Percentiles rank a stretch among this genome's conserved stretches.
Evolutionary conservation across 2,888 invertebrate genomes (phyloP).

Genomic region (Coleophora flavipennella): DNA sequence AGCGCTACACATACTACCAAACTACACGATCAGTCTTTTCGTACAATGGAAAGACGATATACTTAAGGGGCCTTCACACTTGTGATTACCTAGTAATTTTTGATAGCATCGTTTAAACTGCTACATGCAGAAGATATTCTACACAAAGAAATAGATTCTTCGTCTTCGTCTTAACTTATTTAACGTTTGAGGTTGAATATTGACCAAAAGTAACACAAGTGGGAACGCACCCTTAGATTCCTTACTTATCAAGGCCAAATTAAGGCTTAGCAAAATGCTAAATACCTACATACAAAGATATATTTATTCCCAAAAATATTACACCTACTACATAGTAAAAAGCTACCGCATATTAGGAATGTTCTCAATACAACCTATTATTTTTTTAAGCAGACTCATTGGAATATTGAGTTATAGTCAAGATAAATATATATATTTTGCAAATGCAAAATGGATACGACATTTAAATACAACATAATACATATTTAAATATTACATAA

Average conservation of each 20-base stretch:
- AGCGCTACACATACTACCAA: constrained; percentile 10
- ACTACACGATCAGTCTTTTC: constrained; percentile 27
- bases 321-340: constrained; percentile 6
- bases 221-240: not conserved
- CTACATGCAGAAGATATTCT: too few relatives aligned
- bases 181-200: too few relatives aligned
- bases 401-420: not conserved
- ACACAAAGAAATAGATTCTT: too few relatives aligned
- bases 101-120: too few relatives aligned
- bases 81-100: too few relatives aligned
- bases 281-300: not conserved
- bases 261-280: not conserved
- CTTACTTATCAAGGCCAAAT: not conserved
- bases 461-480: too few relatives aligned
- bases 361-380: constrained; percentile 8
- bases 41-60: constrained; percentile 23
- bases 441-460: too few relatives aligned
- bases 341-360: constrained; percentile 11
- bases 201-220: too few relatives aligned
- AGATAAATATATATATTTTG: too few relatives aligned
- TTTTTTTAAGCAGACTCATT: not conserved
- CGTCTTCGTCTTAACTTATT: too few relatives aligned
- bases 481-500: too few relatives aligned
- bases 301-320: constrained; percentile 5
- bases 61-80: too few relatives aligned